These are phyloP conservation scores for Drosophila gunungcola DNA, from an alignment of 1,140 invertebrate species.

Conservation along the genomic window DNA sequence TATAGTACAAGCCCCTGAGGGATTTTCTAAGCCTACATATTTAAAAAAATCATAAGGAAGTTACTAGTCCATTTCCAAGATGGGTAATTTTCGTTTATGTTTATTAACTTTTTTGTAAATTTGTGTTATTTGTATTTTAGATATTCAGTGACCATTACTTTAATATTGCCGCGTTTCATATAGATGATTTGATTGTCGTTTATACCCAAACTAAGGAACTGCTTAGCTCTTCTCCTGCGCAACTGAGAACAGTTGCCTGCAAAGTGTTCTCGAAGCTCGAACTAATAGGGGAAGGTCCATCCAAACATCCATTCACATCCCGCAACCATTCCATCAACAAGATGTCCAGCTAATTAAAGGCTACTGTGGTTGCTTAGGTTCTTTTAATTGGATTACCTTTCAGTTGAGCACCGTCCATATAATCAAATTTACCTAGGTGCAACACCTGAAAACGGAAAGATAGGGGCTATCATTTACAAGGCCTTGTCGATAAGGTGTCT, in stretches of 20 bases:
- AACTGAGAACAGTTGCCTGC: conserved; percentile 1
- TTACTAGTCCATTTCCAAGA: too few relatives aligned
- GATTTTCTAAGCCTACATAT: too few relatives aligned
- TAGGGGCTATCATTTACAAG: too few relatives aligned
- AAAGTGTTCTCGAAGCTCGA: not conserved
- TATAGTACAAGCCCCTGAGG: too few relatives aligned
- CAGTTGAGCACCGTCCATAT: not conserved
- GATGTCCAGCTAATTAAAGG: conserved; percentile 7
- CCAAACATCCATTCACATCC: not conserved
- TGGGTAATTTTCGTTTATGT: too few relatives aligned
- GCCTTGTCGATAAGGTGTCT: conserved; percentile 16
- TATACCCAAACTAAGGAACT: not conserved
- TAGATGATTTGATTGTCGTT: not conserved
- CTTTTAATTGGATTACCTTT: conserved; percentile 13
- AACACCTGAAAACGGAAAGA: too few relatives aligned
- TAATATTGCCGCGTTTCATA: too few relatives aligned
- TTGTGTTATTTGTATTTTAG: too few relatives aligned
- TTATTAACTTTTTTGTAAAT: too few relatives aligned
- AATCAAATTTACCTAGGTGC: too few relatives aligned
- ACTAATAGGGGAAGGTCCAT: not conserved
- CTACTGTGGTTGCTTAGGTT: not conserved
- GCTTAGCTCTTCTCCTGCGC: not conserved
- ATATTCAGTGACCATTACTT: too few relatives aligned
- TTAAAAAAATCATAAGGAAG: too few relatives aligned
- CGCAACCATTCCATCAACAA: not conserved